Percentiles rank a stretch among this genome's conserved stretches.
phyloP scores from a whole-genome alignment of 2,888 invertebrate genomes.

The Frankliniella intonsa region DNA sequence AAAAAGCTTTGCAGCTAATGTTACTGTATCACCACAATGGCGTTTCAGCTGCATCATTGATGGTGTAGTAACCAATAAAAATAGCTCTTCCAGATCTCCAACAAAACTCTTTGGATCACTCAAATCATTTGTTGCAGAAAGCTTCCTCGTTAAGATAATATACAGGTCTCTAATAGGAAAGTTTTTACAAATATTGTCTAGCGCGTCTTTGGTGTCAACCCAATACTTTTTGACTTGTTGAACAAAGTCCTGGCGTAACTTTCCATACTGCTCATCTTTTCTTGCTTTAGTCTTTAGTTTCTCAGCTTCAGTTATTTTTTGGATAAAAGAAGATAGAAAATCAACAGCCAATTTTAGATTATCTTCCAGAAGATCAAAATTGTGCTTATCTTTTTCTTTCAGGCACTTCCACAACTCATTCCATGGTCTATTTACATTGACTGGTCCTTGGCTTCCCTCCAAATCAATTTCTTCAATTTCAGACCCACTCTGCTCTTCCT shows the following conservation, averaged over 20 bases:
- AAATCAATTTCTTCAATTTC: not conserved
- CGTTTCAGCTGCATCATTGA: not conserved
- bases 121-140: not conserved
- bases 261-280: not conserved
- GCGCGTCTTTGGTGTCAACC: not conserved
- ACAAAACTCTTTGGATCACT: not conserved
- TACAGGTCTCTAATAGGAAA: not conserved
- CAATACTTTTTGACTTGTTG: not conserved
- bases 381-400: not conserved
- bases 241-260: not conserved
- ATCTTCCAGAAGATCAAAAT: not conserved
- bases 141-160: not conserved
- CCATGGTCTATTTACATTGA: not conserved
- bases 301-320: not conserved
- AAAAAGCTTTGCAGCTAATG: not conserved
- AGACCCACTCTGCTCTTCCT: no score
- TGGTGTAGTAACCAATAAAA: not conserved
- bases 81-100: not conserved
- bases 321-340: not conserved
- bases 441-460: not conserved
- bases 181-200: not conserved
- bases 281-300: not conserved
- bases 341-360: not conserved
- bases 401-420: not conserved
- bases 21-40: not conserved